These are phyloP conservation scores for Channallabes apus DNA, from an alignment of 2,797 vertebrate species.

Conservation along the genomic window DNA sequence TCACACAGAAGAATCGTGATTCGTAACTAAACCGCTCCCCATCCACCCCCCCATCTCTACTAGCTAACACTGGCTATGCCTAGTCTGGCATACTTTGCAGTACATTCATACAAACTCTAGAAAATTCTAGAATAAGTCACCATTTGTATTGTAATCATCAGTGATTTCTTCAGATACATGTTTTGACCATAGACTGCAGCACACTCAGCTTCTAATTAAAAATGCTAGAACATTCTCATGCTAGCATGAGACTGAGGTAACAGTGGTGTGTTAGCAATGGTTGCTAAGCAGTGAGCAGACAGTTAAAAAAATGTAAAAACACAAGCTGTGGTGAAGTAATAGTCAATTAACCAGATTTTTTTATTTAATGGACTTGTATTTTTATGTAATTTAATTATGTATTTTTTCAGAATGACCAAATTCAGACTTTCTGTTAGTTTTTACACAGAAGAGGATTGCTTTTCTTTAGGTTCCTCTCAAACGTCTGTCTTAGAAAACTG, in stretches of 20 bases:
- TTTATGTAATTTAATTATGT: neutral
- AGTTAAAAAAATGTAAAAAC: neutral
- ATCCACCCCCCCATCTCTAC: no score
- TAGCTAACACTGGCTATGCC: neutral
- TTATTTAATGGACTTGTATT: neutral
- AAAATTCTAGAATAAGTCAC: neutral
- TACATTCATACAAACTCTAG: neutral
- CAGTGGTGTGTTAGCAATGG: neutral
- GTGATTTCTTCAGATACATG: neutral
- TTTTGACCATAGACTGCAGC: neutral
- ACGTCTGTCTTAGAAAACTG: neutral
- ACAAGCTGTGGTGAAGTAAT: neutral
- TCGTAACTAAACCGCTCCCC: no score
- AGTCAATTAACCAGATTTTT: neutral
- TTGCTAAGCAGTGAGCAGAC: neutral
- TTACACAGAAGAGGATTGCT: neutral
- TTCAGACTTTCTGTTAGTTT: neutral
- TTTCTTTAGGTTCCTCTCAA: neutral
- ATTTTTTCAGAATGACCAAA: neutral
- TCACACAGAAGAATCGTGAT: no score
- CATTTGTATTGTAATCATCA: neutral
- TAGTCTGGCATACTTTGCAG: neutral
- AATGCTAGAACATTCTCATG: neutral
- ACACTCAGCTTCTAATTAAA: no score
- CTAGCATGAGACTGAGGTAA: constrained; percentile 1